Percentiles rank a stretch among this genome's conserved stretches.
Evolutionary conservation across 2,797 vertebrate species (phyloP).

Genomic region (Meda fulgida): DNA sequence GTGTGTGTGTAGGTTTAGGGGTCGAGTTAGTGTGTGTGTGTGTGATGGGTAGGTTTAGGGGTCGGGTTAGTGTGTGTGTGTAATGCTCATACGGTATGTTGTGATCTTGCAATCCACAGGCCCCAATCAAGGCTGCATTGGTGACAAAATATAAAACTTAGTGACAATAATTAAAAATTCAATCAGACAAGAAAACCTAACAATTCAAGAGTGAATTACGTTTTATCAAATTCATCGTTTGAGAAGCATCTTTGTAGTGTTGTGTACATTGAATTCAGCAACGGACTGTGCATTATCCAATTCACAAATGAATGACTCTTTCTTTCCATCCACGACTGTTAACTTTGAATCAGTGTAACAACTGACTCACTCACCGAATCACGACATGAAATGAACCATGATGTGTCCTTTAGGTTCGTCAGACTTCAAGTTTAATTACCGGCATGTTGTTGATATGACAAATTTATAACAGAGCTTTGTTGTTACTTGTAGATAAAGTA

Average conservation of each 20-base stretch:
- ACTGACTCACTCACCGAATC: background rate
- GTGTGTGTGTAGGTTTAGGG: too few relatives aligned
- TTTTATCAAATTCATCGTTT: background rate
- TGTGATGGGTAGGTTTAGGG: too few relatives aligned
- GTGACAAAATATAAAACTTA: background rate
- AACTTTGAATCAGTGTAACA: slow-evolving; percentile 4
- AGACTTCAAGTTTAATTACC: background rate
- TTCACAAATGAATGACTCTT: slow-evolving; percentile 1
- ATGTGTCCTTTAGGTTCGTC: background rate
- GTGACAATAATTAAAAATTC: background rate
- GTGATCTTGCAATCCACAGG: background rate
- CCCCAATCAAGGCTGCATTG: background rate
- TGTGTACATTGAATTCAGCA: background rate
- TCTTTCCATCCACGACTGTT: background rate
- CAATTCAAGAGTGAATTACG: background rate
- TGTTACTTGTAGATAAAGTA: too few relatives aligned
- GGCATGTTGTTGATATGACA: background rate
- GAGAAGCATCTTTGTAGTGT: background rate
- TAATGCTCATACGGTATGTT: background rate
- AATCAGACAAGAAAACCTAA: background rate
- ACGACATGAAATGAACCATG: background rate
- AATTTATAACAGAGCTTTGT: background rate
- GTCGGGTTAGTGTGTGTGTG: too few relatives aligned
- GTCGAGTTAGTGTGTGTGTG: too few relatives aligned
- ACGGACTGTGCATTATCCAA: background rate